Conservation (phyloP, 2,888 invertebrate genomes). For the Crepidodera aurea region DNA sequence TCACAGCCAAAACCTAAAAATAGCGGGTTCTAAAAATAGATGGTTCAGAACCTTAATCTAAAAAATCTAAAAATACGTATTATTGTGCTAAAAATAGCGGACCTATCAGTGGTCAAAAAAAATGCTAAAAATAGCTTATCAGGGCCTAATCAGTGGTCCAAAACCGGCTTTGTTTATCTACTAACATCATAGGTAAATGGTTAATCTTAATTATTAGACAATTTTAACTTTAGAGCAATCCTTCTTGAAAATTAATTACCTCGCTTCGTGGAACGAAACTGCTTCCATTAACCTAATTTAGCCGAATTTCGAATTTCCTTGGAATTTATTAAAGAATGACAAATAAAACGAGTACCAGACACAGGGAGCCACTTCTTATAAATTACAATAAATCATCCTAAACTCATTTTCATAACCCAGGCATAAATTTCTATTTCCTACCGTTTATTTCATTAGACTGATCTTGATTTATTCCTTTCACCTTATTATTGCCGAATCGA, state of each 20-base stretch:
- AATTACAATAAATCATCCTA: slow-evolving; percentile 31
- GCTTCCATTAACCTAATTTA: slow-evolving; percentile 6
- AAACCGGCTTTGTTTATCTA: too few relatives aligned
- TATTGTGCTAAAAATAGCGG: too few relatives aligned
- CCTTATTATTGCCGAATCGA: slow-evolving; percentile 24
- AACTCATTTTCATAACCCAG: slow-evolving; percentile 31
- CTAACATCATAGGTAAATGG: too few relatives aligned
- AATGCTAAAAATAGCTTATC: too few relatives aligned
- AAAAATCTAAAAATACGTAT: too few relatives aligned
- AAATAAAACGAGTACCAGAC: slow-evolving; percentile 29
- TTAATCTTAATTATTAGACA: too few relatives aligned
- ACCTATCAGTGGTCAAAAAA: too few relatives aligned
- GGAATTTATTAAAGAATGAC: slow-evolving; percentile 13
- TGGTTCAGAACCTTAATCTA: too few relatives aligned
- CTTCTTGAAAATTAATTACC: background rate
- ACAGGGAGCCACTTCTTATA: slow-evolving; percentile 25
- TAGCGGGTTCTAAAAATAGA: too few relatives aligned
- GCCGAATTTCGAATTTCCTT: slow-evolving; percentile 3
- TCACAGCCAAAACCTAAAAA: too few relatives aligned
- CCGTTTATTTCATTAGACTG: slow-evolving; percentile 33
- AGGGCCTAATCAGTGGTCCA: too few relatives aligned
- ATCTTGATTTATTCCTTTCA: slow-evolving; percentile 30
- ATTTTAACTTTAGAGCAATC: background rate
- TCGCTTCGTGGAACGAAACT: background rate
- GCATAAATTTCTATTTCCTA: slow-evolving; percentile 35